Percentiles rank a stretch among this genome's conserved stretches.
phyloP scores from a whole-genome alignment of 1,140 invertebrate species.

The Polyergus mexicanus region DNA sequence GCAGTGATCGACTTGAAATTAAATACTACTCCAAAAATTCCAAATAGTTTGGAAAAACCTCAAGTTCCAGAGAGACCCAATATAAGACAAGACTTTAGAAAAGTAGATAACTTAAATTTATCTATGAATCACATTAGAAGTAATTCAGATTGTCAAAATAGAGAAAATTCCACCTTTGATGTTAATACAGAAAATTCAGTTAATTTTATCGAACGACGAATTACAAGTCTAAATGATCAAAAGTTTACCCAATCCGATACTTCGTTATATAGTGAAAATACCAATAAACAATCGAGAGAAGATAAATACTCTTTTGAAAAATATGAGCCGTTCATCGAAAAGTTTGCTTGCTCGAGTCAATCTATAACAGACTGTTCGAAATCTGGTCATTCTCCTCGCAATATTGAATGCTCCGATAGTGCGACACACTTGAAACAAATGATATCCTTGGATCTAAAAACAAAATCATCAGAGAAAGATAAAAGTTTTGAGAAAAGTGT shows the following conservation, averaged over 20 bases:
- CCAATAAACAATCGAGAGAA: constrained; percentile 72
- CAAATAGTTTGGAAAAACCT: constrained; percentile 71
- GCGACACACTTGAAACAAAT: constrained; percentile 73
- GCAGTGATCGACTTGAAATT: constrained; percentile 61
- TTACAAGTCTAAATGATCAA: constrained; percentile 54
- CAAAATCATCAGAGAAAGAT: constrained; percentile 79
- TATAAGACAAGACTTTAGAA: constrained; percentile 70
- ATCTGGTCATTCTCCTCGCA: constrained; percentile 63
- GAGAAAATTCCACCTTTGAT: constrained; percentile 73
- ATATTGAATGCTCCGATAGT: constrained; percentile 75
- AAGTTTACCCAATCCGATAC: constrained; percentile 56
- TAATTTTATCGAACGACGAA: constrained; percentile 76
- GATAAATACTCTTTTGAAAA: constrained; percentile 70
- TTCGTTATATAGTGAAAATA: constrained; percentile 58
- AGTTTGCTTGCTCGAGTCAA: constrained; percentile 68
- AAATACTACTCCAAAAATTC: constrained; percentile 40
- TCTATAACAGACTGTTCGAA: constrained; percentile 60
- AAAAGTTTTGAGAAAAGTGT: constrained; percentile 82
- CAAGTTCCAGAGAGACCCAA: constrained; percentile 68
- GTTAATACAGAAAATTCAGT: constrained; percentile 78
- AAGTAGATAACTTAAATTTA: constrained; percentile 54
- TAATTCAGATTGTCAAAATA: constrained; percentile 67
- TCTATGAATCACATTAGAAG: constrained; percentile 55
- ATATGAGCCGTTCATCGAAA: constrained; percentile 75
- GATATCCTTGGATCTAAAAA: constrained; percentile 64